Evolutionary conservation across 1,140 invertebrate genomes (phyloP).

Genomic region (Drosophila varians): DNA sequence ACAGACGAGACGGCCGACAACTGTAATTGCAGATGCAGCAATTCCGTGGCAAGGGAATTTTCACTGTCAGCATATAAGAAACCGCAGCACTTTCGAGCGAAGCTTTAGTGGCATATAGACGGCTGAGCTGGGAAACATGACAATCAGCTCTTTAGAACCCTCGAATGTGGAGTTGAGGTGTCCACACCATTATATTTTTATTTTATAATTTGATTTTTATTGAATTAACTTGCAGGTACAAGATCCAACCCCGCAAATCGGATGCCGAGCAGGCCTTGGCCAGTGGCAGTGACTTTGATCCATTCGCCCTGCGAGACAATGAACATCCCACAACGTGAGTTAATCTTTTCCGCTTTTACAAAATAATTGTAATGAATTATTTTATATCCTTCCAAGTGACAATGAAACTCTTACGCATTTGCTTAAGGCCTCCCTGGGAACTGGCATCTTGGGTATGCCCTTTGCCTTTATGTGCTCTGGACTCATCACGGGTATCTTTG

Average conservation of each 20-base stretch:
- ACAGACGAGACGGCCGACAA: not conserved
- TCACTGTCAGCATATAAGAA: constrained; percentile 74
- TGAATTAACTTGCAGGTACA: constrained; percentile 87
- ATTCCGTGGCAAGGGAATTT: constrained; percentile 67
- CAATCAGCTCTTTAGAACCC: constrained; percentile 45
- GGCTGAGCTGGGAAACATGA: constrained; percentile 21
- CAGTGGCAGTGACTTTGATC: constrained; percentile 87
- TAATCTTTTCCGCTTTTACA: not conserved
- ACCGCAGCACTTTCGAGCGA: constrained; percentile 32
- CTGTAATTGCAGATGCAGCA: constrained; percentile 79
- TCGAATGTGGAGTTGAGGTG: constrained; percentile 62
- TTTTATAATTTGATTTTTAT: not conserved
- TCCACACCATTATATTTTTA: not conserved
- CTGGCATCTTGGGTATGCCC: constrained; percentile 96
- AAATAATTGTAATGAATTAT: too few relatives aligned
- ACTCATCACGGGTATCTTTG: constrained; percentile 89
- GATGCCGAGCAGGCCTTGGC: constrained; percentile 85
- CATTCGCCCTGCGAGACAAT: constrained; percentile 88
- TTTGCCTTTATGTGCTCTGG: constrained; percentile 92
- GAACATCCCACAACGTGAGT: constrained; percentile 92
- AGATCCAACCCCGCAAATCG: constrained; percentile 84
- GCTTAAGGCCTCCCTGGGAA: constrained; percentile 94
- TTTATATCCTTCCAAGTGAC: constrained; percentile 85
- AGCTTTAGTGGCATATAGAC: constrained; percentile 58
- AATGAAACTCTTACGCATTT: constrained; percentile 93